Evolutionary conservation across 2,113 vertebrate genomes (phyloP).

Genomic region (Ceyx melanurus): DNA sequence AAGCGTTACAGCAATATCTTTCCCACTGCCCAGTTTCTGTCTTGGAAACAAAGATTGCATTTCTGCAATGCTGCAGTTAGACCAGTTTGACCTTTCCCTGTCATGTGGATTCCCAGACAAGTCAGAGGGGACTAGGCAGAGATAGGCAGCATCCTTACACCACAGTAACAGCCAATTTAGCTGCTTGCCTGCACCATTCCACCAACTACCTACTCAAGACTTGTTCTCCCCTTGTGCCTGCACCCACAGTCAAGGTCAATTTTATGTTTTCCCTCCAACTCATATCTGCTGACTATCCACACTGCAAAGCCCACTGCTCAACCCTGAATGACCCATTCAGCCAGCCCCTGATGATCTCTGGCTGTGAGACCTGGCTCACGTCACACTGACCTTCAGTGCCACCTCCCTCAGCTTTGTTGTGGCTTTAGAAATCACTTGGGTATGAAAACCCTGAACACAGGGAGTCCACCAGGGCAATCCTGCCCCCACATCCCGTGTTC

Average conservation of each 20-base stretch:
- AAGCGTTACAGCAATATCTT: slow-evolving; percentile 24
- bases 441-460: slow-evolving; percentile 15
- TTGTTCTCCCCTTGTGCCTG: not conserved
- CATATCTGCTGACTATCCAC: not conserved
- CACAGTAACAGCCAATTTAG: not conserved
- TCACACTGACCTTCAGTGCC: not conserved
- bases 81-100: slow-evolving; percentile 35
- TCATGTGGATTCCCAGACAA: not conserved
- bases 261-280: not conserved
- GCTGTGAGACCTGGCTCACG: not conserved
- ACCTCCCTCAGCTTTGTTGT: slow-evolving; percentile 17
- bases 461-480: not conserved
- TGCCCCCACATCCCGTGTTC: not conserved
- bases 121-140: not conserved
- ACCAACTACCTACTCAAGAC: not conserved
- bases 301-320: not conserved
- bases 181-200: not conserved
- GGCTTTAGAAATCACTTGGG: slow-evolving; percentile 39
- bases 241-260: not conserved
- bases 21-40: not conserved
- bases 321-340: slow-evolving; percentile 1
- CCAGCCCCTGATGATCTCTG: not conserved
- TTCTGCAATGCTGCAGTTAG: slow-evolving; percentile 51
- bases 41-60: slow-evolving; percentile 10
- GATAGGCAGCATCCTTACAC: not conserved